Base-by-base conservation (phyloP, 2,113 vertebrate genomes). In the Falcunculus frontatus region DNA sequence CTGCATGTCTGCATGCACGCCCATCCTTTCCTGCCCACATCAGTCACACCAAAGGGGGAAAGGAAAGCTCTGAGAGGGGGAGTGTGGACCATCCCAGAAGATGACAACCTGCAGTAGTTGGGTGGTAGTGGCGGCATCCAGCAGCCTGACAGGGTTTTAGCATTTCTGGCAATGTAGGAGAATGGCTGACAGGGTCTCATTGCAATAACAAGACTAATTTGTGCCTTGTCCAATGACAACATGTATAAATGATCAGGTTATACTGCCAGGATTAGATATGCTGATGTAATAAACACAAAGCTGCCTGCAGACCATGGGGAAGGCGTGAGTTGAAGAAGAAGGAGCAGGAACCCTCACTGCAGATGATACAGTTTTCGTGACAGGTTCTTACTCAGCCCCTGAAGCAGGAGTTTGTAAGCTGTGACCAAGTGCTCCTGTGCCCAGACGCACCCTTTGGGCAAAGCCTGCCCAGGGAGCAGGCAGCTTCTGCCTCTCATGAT, bases 281-380 rank as follows among this genome's bases (percentile, higher is more conserved):
- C 91, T 91, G 94, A 87, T 90, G 93, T 94, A 93, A 94, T 73
- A 91, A 95, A 91, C 3, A 13, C 87, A 96, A 93, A 90, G 75
- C 95, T 95, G 91, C 70, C 90, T 94, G 78, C 55, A 93, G 69
- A 85, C 82, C 1, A 0, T 73, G 78, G 67, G 59, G 59, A 91
- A 39, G 53, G 73, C 7, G 0, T 3, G 11, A 93, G 37, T 21
- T 60, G 27, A 70, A 74, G 49, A 83, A 42, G 56, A 67, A 69
- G 57, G 74, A 79, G 63, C 56, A 41, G 79, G 62, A 93, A 88
- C 75, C 44, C 37, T 84, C 4, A 0, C 68, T 60, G 62, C 7
- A 0, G 59, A 74, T 85, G 84, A 42, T 79, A 78, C 15, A 47
- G 49, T 60, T 81, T 86, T 94, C 1, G 0, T 80, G 82, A 46